These are phyloP conservation scores for Calliphora vomitoria DNA, from an alignment of 2,888 invertebrate species.

Conservation along the genomic window DNA sequence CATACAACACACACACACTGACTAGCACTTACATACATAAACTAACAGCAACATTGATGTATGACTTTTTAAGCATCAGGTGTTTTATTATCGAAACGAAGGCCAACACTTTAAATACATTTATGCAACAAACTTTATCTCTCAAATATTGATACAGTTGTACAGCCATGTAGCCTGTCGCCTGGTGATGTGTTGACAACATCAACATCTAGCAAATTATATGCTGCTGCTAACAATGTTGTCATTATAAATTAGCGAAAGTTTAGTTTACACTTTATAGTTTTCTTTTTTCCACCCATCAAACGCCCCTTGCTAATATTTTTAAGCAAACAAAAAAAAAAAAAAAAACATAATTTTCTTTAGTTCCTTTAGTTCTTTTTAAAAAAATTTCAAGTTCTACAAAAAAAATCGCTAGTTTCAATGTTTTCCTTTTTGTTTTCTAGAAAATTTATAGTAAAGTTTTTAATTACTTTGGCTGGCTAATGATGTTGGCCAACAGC, in stretches of 20 bases:
- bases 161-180: constrained; percentile 38
- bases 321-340: constrained; percentile 15
- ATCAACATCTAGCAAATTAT: constrained; percentile 35
- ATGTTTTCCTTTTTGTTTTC: constrained; percentile 21
- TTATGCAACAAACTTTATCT: constrained; percentile 56
- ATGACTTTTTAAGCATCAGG: constrained; percentile 71
- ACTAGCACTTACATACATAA: neutral
- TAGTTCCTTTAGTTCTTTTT: constrained; percentile 20
- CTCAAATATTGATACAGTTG: constrained; percentile 69
- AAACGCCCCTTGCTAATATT: constrained; percentile 1
- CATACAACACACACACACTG: neutral
- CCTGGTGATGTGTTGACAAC: constrained; percentile 28
- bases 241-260: constrained; percentile 72
- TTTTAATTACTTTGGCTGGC: constrained; percentile 71
- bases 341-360: constrained; percentile 44
- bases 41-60: constrained; percentile 64
- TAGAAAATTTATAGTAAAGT: constrained; percentile 51
- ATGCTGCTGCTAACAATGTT: constrained; percentile 42
- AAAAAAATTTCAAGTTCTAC: constrained; percentile 55
- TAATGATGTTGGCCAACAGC: constrained; percentile 69
- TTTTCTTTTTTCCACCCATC: neutral
- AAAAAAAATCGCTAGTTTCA: constrained; percentile 39
- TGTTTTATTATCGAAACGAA: constrained; percentile 62
- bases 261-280: constrained; percentile 59
- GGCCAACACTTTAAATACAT: constrained; percentile 57